A percentile compares a stretch with the other conserved stretches of the same genome.
These are phyloP conservation scores for Matsumurasca onukii DNA, from an alignment of 1,140 invertebrate genomes.

Conservation along the genomic window DNA sequence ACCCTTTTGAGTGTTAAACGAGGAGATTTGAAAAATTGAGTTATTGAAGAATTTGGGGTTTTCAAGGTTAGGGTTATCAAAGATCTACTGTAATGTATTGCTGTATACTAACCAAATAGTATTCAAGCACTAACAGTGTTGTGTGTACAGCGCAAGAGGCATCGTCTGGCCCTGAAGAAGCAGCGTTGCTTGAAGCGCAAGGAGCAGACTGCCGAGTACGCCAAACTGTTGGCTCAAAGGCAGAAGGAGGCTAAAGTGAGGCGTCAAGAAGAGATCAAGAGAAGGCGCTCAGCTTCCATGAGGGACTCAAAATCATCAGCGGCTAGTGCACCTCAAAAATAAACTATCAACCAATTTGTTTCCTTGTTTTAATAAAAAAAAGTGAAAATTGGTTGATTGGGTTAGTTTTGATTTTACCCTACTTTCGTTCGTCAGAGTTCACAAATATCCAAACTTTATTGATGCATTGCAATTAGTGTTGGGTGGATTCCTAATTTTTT, in stretches of 20 bases:
- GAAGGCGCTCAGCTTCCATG: slow-evolving; percentile 74
- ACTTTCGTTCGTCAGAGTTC: no score
- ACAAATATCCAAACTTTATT: no score
- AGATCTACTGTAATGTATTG: no score
- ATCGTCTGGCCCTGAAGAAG: slow-evolving; percentile 90
- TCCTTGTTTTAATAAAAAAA: slow-evolving; percentile 22
- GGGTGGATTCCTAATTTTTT: no score
- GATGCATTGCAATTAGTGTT: no score
- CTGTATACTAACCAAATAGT: no score
- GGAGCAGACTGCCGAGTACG: slow-evolving; percentile 91
- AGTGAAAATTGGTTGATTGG: slow-evolving; percentile 13
- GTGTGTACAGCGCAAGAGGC: slow-evolving; percentile 92
- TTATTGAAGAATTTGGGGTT: no score
- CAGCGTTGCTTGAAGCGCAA: slow-evolving; percentile 83
- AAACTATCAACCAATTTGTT: background rate
- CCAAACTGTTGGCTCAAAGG: slow-evolving; percentile 91
- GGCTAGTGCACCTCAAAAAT: slow-evolving; percentile 14
- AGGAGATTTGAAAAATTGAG: no score
- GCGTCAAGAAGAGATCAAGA: slow-evolving; percentile 70
- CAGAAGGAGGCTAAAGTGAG: slow-evolving; percentile 96
- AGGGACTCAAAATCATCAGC: slow-evolving; percentile 68
- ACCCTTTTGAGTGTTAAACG: no score
- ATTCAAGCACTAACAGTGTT: no score
- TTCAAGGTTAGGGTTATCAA: no score
- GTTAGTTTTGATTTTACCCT: no score